Evolutionary conservation across 2,888 invertebrate genomes (phyloP).

Genomic region (Salticus scenicus): DNA sequence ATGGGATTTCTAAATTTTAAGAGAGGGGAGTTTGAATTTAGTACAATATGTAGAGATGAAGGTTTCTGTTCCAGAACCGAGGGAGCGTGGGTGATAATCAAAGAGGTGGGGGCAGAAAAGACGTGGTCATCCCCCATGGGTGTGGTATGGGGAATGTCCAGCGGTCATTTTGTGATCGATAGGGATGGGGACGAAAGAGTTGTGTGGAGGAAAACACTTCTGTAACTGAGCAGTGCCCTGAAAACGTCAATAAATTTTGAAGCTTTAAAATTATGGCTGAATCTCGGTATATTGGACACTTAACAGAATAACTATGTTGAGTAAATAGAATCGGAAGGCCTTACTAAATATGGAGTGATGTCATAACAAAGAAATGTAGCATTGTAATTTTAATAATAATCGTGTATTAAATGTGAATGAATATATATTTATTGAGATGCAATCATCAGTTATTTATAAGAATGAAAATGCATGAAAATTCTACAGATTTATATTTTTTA

Average conservation of each 20-base stretch:
- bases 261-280: neutral
- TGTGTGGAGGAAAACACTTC: neutral
- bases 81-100: neutral
- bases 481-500: too few relatives aligned
- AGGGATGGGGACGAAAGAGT: neutral
- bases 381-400: too few relatives aligned
- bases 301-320: too few relatives aligned
- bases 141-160: constrained; percentile 11
- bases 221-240: neutral
- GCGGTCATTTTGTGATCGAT: constrained; percentile 19
- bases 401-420: too few relatives aligned
- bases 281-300: neutral
- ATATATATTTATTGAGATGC: too few relatives aligned
- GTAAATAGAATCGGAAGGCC: too few relatives aligned
- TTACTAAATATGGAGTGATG: too few relatives aligned
- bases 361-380: too few relatives aligned
- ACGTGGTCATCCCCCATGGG: neutral
- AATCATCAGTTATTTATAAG: too few relatives aligned
- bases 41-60: neutral
- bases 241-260: neutral
- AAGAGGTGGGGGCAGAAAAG: neutral
- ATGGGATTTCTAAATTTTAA: neutral
- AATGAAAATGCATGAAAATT: too few relatives aligned
- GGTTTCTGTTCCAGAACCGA: neutral
- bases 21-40: neutral